Base-by-base conservation (phyloP, 2,113 vertebrate species). In the Ciconia stormi region DNA sequence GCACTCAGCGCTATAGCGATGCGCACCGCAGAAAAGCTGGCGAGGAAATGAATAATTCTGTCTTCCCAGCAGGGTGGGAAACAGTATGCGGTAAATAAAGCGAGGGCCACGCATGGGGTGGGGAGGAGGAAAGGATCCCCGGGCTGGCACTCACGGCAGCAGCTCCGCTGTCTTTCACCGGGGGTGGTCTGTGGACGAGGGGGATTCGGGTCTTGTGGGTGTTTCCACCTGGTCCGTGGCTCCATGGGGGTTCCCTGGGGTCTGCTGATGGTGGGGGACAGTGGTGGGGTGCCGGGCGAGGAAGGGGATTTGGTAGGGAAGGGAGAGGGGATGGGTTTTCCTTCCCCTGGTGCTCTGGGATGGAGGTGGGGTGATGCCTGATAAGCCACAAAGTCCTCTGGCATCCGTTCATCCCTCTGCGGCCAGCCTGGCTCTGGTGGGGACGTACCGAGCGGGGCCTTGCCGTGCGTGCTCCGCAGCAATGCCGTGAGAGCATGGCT, bases 391-490 rank as follows among this genome's bases (percentile, higher is more conserved):
- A n/a, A 34, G n/a, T 21, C 56, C 29, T 74, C 9, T 0, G 1
- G 27, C 0, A 0, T 18, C 78, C 1, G 2, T 62, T 44, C 0
- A 0, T 62, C 38, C 52, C 66, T 53, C 47, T 46, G 70, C 69
- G 53, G 42, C 44, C 46, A 23, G 52, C 20, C 30, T 40, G 83
- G 38, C 56, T 44, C 46, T 10, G 46, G 32, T 26, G 22, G 50
- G 59, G 44, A 10, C 7, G 1, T 22, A 11, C n/a, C 80, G 6
- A 27, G 46, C 3, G 0, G n/a, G 40, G 4, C 34, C 42, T 15
- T 2, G 13, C 38, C 3, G 1, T 3, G 7, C 0, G 0, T 14
- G 10, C 61, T 59, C 36, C 5, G 25, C 76, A n/a, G 63, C 16
- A 11, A 7, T 38, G 61, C 52, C 3, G 2, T 11, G 90, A 20